Percentiles rank a stretch among this genome's conserved stretches.
Conservation (phyloP, 2,888 invertebrate genomes). For the Teleogryllus oceanicus region DNA sequence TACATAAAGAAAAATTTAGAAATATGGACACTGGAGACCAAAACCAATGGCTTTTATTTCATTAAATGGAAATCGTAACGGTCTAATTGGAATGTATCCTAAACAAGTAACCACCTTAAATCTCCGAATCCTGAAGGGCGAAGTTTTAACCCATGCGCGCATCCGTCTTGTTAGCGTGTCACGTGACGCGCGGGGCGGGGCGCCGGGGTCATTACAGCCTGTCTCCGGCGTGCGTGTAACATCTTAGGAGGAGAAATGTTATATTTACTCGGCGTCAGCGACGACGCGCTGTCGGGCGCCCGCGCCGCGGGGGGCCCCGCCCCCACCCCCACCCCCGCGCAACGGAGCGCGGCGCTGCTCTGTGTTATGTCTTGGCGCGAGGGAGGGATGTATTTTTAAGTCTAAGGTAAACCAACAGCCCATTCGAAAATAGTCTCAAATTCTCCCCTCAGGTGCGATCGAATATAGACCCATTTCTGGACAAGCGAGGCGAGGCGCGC, state of each 20-base stretch:
- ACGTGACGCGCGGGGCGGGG: background rate
- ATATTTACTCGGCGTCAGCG: constrained; percentile 1
- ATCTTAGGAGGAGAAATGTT: constrained; percentile 4
- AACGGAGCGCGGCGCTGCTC: background rate
- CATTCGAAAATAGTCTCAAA: constrained; percentile 18
- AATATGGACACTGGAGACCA: too few relatives aligned
- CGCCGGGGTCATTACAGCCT: constrained; percentile 1
- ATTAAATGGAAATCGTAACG: too few relatives aligned
- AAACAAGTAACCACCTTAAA: too few relatives aligned
- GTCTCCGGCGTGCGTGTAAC: background rate
- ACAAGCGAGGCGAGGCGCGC: background rate
- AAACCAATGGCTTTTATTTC: too few relatives aligned
- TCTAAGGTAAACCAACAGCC: constrained; percentile 11
- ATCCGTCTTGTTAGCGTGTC: too few relatives aligned
- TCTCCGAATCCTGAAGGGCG: too few relatives aligned
- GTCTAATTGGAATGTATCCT: too few relatives aligned
- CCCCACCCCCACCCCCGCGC: background rate
- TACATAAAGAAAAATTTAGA: too few relatives aligned
- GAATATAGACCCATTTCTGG: constrained; percentile 10
- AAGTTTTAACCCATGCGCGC: too few relatives aligned
- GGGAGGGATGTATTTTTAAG: constrained; percentile 9
- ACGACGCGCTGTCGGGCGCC: background rate
- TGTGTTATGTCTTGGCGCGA: constrained; percentile 9
- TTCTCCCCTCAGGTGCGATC: constrained; percentile 10
- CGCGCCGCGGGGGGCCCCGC: background rate